Evolutionary conservation across 2,113 vertebrate genomes (phyloP), one percentile per base, ranked within the genome.

Genomic region (Entomyzon cyanotis): DNA sequence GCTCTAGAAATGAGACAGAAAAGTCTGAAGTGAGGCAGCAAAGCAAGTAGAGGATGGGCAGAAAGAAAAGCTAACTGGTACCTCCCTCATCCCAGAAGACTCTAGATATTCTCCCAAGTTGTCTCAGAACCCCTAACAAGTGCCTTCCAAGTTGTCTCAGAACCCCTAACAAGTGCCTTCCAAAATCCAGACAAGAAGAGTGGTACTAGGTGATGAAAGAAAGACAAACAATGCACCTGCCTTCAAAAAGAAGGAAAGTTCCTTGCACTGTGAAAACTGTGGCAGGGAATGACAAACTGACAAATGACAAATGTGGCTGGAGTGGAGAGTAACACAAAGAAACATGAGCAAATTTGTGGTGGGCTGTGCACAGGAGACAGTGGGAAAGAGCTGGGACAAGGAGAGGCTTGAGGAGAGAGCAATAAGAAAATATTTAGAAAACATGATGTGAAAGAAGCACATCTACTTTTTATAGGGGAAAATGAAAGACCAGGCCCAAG

Each of bases 281-380:
- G 12, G 12, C 19, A 22, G 44, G 21, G 12, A 78, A 69, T 28
- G n/a, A n/a, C n/a, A n/a, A n/a, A n/a, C 15, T 69, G 33, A 44
- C 15, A 65, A 65, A 50, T 46, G 11, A 55, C 18, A 49, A 50
- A 55, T 42, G 25, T 16, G 33, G 7, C 53, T 47, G n/a, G 58
- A 56, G 79, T 0, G 6, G 49, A 75, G 39, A 53, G 55, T 9
- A 58, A 53, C 55, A 33, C 3, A 1, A 39, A 23, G 37, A 59
- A 52, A 49, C 23, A 37, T 0, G 1, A 59, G 39, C 10, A 69
- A 49, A 69, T 39, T 19, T 5, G 1, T 5, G 23, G 41, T 25
- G 16, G 58, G 22, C 24, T n/a, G 30, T 55, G 7, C 5, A 7
- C 19, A 59, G 49, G 41, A 67, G 4, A 7, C 11, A 25, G 42